Evolutionary conservation across 2,888 invertebrate species (phyloP).

Genomic region (Malthinus seriepunctatus): DNA sequence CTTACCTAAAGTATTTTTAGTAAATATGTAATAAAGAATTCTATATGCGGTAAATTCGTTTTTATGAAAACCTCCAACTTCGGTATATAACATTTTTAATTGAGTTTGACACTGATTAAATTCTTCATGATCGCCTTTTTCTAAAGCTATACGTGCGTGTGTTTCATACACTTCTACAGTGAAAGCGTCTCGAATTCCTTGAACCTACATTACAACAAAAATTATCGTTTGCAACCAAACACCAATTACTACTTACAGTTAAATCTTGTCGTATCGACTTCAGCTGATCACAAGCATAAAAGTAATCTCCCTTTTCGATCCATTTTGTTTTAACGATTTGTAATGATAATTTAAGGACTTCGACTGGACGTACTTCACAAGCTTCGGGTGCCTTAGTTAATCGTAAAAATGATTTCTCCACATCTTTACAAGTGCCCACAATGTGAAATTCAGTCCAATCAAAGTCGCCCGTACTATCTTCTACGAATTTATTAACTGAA

Average conservation of each 20-base stretch:
- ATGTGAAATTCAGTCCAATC: slow-evolving; percentile 88
- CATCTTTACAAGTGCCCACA: slow-evolving; percentile 89
- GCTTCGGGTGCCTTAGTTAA: slow-evolving; percentile 95
- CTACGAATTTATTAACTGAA: slow-evolving; percentile 50
- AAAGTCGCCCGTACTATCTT: slow-evolving; percentile 71
- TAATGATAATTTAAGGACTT: slow-evolving; percentile 82
- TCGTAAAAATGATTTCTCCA: slow-evolving; percentile 96
- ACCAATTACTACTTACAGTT: slow-evolving; percentile 68
- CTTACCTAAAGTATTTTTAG: slow-evolving; percentile 94
- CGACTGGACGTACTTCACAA: slow-evolving; percentile 87
- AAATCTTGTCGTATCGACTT: slow-evolving; percentile 99
- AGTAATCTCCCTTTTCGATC: slow-evolving; percentile 89
- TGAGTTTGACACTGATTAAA: slow-evolving; percentile 99
- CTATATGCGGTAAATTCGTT: slow-evolving; percentile 96
- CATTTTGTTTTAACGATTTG: slow-evolving; percentile 90
- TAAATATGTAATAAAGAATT: slow-evolving; percentile 96
- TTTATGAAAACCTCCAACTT: slow-evolving; percentile 74
- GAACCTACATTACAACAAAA: slow-evolving; percentile 66
- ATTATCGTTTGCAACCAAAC: no score
- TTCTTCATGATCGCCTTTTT: slow-evolving; percentile 98
- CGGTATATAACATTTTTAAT: slow-evolving; percentile 89
- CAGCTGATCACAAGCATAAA: slow-evolving; percentile 96
- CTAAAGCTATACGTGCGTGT: slow-evolving; percentile 95
- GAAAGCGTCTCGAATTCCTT: slow-evolving; percentile 92
- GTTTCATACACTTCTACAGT: slow-evolving; percentile 99